Conservation (phyloP, 2,113 vertebrate genomes). For the Hippocampus mohnikei region DNA sequence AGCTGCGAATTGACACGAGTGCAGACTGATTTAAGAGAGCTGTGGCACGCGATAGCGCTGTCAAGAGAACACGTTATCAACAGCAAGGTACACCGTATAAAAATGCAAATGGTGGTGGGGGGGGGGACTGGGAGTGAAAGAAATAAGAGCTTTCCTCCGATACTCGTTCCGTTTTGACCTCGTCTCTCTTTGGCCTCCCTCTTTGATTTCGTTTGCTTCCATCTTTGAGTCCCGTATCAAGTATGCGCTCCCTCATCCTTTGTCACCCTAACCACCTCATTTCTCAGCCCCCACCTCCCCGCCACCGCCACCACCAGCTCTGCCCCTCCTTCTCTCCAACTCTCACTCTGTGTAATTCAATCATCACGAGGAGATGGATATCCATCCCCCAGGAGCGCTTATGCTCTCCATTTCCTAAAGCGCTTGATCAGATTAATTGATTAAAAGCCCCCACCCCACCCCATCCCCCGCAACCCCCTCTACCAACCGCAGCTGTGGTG, state of each 20-base stretch:
- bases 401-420: slow-evolving; percentile 80
- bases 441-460: slow-evolving; percentile 43
- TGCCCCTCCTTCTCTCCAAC: slow-evolving; percentile 49
- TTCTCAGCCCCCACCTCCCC: slow-evolving; percentile 26
- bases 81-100: slow-evolving; percentile 37
- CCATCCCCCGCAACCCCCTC: slow-evolving; percentile 26
- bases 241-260: slow-evolving; percentile 50
- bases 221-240: slow-evolving; percentile 39
- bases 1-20: slow-evolving; percentile 29
- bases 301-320: slow-evolving; percentile 8
- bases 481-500: slow-evolving; percentile 35
- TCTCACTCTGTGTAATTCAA: slow-evolving; percentile 76
- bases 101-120: slow-evolving; percentile 44
- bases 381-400: slow-evolving; percentile 75
- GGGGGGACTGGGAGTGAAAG: not conserved
- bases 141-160: slow-evolving; percentile 18
- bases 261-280: slow-evolving; percentile 59
- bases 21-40: slow-evolving; percentile 27
- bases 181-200: slow-evolving; percentile 39
- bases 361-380: slow-evolving; percentile 79
- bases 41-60: slow-evolving; percentile 35
- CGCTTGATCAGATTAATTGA: slow-evolving; percentile 84
- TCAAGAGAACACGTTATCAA: slow-evolving; percentile 42
- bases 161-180: slow-evolving; percentile 42
- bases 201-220: slow-evolving; percentile 36